phyloP scores from a whole-genome alignment of 1,140 invertebrate species.

The Leptinotarsa lineolata region DNA sequence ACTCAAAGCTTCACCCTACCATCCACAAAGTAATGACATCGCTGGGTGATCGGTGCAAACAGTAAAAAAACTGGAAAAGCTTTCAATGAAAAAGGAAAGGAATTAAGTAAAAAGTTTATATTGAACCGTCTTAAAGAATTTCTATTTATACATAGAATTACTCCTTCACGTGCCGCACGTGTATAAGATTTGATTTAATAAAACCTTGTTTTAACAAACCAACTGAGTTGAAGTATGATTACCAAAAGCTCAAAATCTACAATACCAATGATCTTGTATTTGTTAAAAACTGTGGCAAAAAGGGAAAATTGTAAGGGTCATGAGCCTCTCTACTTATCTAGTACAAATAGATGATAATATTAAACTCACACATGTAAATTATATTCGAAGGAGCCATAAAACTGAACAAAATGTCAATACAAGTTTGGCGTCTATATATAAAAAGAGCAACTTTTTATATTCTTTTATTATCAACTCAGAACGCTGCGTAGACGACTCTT shows the following conservation, averaged over 20 bases:
- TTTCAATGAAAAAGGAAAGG: neutral
- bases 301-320: constrained; percentile 27
- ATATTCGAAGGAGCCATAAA: no score
- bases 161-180: neutral
- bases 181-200: no score
- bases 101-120: neutral
- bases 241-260: no score
- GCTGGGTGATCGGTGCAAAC: constrained; percentile 44
- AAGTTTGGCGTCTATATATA: no score
- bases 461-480: no score
- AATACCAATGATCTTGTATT: no score
- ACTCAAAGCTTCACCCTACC: constrained; percentile 51
- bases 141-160: neutral
- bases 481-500: no score
- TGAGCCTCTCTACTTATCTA: constrained; percentile 17
- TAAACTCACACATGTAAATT: neutral
- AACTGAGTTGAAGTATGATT: no score
- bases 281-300: constrained; percentile 36
- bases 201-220: no score
- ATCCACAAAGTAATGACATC: constrained; percentile 57
- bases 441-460: no score
- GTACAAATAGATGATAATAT: constrained; percentile 13
- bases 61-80: neutral
- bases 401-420: no score
- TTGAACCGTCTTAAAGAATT: neutral